Evolutionary conservation across 1,140 invertebrate genomes (phyloP).

Genomic region (Drosophila albomicans): DNA sequence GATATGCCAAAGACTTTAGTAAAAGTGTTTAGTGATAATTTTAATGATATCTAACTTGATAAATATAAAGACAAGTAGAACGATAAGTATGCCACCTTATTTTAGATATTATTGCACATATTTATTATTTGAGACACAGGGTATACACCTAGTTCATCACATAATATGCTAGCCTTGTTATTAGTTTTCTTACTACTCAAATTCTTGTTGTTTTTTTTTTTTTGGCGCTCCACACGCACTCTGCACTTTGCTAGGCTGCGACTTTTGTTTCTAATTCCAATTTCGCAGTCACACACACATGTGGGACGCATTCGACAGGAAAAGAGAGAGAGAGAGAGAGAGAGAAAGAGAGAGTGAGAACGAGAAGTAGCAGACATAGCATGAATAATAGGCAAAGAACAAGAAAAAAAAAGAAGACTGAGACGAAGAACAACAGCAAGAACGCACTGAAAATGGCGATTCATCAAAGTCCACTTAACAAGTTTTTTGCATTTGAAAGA

Average conservation of each 20-base stretch:
- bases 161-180: not conserved
- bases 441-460: constrained; percentile 72
- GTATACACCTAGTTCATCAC: too few relatives aligned
- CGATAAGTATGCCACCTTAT: too few relatives aligned
- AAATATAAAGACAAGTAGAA: too few relatives aligned
- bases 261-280: constrained; percentile 62
- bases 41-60: too few relatives aligned
- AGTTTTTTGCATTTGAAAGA: constrained; percentile 80
- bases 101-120: too few relatives aligned
- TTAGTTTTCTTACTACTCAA: constrained; percentile 6
- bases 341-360: too few relatives aligned
- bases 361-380: constrained; percentile 29
- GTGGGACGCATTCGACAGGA: constrained; percentile 27
- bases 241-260: constrained; percentile 67
- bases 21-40: too few relatives aligned
- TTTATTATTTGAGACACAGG: too few relatives aligned
- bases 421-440: constrained; percentile 16
- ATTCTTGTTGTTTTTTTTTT: constrained; percentile 14
- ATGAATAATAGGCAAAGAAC: constrained; percentile 69
- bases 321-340: not conserved
- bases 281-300: constrained; percentile 43
- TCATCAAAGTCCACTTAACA: constrained; percentile 81
- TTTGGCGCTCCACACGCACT: constrained; percentile 63
- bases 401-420: constrained; percentile 21
- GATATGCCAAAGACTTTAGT: too few relatives aligned